These are phyloP conservation scores for Hexactinellida sp. DNA, from an alignment of 37 sponge, comb jelly and placozoan genomes.

Conservation along the genomic window DNA sequence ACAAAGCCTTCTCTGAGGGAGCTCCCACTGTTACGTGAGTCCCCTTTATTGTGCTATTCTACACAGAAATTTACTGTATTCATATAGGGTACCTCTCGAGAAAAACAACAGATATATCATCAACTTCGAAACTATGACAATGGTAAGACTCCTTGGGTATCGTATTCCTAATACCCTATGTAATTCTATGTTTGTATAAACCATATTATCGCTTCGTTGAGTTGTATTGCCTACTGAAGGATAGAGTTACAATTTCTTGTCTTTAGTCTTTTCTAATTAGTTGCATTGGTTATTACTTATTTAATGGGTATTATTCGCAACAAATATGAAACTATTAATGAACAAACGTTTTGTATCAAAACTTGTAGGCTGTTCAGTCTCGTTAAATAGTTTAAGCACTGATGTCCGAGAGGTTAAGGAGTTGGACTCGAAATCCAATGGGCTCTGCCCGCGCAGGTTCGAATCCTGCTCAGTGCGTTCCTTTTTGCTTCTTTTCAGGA, in stretches of 20 bases:
- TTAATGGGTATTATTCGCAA: no score
- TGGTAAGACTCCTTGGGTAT: no score
- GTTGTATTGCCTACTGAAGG: no score
- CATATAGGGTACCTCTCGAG: not conserved
- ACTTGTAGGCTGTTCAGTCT: no score
- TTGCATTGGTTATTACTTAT: no score
- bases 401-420: slow-evolving; percentile 99
- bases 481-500: slow-evolving; percentile 28
- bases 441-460: slow-evolving; percentile 99
- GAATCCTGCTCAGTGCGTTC: slow-evolving; percentile 97
- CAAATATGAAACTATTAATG: no score
- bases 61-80: not conserved
- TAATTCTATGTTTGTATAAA: not conserved
- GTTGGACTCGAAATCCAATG: slow-evolving; percentile 99
- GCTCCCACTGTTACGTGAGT: not conserved
- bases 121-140: not conserved
- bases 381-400: slow-evolving; percentile 68
- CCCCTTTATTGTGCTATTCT: not conserved
- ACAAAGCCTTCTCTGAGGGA: not conserved
- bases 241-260: no score
- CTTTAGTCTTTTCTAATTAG: no score
- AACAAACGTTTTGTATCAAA: no score
- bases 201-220: no score
- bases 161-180: no score
- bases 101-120: not conserved